A percentile compares a stretch with the other conserved stretches of the same genome.
Conservation (phyloP, 2,888 invertebrate genomes). For the Thysanoteuthis rhombus region DNA sequence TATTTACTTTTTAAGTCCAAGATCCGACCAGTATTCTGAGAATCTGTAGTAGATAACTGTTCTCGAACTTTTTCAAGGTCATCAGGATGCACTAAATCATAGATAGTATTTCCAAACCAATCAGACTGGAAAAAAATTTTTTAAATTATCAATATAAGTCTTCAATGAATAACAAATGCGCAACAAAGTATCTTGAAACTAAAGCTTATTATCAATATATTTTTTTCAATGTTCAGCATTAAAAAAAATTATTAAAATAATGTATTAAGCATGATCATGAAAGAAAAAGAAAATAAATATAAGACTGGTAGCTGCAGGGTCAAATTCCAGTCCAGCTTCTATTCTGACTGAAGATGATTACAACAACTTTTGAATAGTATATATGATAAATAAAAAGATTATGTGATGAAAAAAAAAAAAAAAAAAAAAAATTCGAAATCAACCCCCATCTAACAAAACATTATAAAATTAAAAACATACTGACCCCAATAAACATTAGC, state of each 20-base stretch:
- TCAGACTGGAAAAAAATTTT: conserved; percentile 79
- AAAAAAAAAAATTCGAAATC: background rate
- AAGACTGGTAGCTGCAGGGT: no score
- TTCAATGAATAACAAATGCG: background rate
- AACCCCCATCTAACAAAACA: background rate
- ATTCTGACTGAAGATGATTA: no score
- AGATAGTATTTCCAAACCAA: conserved; percentile 94
- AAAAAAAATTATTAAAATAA: no score
- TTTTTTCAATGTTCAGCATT: background rate
- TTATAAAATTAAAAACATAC: background rate
- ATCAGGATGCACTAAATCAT: conserved; percentile 96
- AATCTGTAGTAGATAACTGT: conserved; percentile 95
- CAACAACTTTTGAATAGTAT: no score
- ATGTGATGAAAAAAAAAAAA: no score
- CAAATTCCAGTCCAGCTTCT: no score
- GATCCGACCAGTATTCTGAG: conserved; percentile 90
- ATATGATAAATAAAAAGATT: no score
- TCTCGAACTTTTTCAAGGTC: conserved; percentile 94
- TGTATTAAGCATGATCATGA: background rate
- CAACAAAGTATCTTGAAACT: background rate
- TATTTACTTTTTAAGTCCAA: conserved; percentile 86
- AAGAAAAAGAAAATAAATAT: background rate
- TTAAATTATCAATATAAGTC: background rate
- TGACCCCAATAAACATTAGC: background rate
- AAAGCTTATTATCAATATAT: background rate